phyloP scores from a whole-genome alignment of 2,888 invertebrate genomes.

The Tenthredo livida region DNA sequence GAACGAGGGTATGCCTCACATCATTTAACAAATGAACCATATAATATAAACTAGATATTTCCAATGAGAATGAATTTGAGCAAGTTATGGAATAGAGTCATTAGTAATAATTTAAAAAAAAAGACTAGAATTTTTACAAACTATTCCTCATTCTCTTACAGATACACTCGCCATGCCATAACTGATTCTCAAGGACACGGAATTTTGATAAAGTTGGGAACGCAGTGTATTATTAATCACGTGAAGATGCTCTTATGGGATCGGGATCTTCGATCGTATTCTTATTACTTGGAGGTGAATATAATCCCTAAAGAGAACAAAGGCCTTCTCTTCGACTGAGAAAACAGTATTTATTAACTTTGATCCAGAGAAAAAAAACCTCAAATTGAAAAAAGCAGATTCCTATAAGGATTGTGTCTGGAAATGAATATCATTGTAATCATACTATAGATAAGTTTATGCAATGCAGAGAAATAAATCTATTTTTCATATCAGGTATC shows the following conservation, averaged over 20 bases:
- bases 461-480: constrained; percentile 63
- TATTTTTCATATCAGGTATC: constrained; percentile 83
- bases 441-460: not conserved
- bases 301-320: not conserved
- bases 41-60: not conserved
- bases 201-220: constrained; percentile 91
- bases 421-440: not conserved
- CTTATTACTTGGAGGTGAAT: constrained; percentile 89
- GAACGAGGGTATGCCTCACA: constrained; percentile 89
- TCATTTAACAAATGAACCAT: not conserved
- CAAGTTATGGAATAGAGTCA: not conserved
- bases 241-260: constrained; percentile 97
- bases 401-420: not conserved
- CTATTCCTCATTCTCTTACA: constrained; percentile 63
- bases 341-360: not conserved
- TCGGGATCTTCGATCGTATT: constrained; percentile 92
- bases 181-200: constrained; percentile 88
- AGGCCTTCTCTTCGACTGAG: not conserved
- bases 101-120: not conserved
- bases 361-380: not conserved
- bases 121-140: not conserved
- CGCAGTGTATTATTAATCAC: constrained; percentile 95
- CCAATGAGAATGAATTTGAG: not conserved
- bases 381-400: not conserved
- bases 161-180: constrained; percentile 93